Percentiles rank a stretch among this genome's conserved stretches.
These are phyloP conservation scores for Ophiodon elongatus DNA, from an alignment of 2,113 vertebrate genomes.

Conservation along the genomic window DNA sequence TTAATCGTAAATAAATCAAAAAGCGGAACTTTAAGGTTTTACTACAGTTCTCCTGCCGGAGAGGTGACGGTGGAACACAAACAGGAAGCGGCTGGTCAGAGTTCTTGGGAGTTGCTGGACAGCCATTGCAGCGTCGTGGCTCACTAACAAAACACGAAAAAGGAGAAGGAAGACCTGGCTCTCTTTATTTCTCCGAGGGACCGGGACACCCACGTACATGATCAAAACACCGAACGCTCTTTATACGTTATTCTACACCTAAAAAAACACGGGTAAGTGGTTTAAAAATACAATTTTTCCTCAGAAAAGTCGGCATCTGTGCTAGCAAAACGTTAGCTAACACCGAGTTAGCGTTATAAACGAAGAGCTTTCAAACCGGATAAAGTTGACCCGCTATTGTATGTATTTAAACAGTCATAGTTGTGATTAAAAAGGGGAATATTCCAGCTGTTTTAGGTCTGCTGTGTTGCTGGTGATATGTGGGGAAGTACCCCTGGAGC, in stretches of 20 bases:
- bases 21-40: not conserved
- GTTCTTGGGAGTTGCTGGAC: constrained; percentile 69
- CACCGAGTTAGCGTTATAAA: constrained; percentile 26
- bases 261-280: constrained; percentile 74
- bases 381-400: not conserved
- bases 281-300: not conserved
- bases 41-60: constrained; percentile 66
- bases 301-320: too few species aligned
- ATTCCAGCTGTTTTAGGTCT: accelerated
- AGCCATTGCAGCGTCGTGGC: constrained; percentile 89
- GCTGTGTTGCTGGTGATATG: not conserved
- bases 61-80: constrained; percentile 73
- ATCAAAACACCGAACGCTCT: constrained; percentile 44
- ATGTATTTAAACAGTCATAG: accelerated
- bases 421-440: too few species aligned
- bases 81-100: constrained; percentile 80
- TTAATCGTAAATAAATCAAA: too few species aligned
- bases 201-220: constrained; percentile 59
- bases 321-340: constrained; percentile 63
- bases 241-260: constrained; percentile 55
- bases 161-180: constrained; percentile 67
- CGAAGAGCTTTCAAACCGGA: not conserved
- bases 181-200: constrained; percentile 24
- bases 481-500: constrained; percentile 4
- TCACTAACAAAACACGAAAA: constrained; percentile 81